Evolutionary conservation across 2,797 vertebrate genomes (phyloP).

Genomic region (Lepilemur ruficaudatus): DNA sequence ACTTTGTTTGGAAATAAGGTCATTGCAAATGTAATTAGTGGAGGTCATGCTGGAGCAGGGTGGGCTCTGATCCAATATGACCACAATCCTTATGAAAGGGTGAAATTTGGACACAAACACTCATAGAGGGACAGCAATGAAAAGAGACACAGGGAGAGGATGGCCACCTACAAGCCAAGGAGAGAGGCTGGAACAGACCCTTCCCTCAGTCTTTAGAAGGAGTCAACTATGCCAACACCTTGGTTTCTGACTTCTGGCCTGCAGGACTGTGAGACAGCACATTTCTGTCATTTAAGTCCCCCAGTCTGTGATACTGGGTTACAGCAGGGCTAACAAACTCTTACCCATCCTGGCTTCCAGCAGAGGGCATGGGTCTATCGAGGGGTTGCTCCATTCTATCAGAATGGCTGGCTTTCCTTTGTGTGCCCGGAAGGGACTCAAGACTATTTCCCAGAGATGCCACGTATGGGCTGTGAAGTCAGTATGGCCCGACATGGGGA

Average conservation of each 20-base stretch:
- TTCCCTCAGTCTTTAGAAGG: not conserved
- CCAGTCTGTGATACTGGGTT: not conserved
- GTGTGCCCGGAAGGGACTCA: not conserved
- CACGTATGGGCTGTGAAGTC: not conserved
- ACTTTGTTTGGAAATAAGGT: not conserved
- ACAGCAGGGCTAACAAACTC: not conserved
- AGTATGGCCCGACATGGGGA: not conserved
- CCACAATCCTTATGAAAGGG: not conserved
- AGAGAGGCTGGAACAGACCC: not conserved
- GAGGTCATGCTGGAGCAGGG: not conserved
- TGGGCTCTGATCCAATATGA: not conserved
- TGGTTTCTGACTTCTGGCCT: too few species aligned
- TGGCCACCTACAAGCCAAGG: not conserved
- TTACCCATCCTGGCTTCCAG: fast-evolving
- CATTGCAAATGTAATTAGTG: not conserved
- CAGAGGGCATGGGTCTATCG: fast-evolving
- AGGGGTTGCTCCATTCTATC: not conserved
- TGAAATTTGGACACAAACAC: not conserved
- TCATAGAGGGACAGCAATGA: not conserved
- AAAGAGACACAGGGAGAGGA: not conserved
- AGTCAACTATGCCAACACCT: too few species aligned
- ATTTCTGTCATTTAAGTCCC: not conserved
- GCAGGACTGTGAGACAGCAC: not conserved
- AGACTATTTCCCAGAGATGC: not conserved
- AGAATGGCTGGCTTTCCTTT: not conserved